These are phyloP conservation scores for Campoletis sonorensis DNA, from an alignment of 1,140 invertebrate species.

Conservation along the genomic window DNA sequence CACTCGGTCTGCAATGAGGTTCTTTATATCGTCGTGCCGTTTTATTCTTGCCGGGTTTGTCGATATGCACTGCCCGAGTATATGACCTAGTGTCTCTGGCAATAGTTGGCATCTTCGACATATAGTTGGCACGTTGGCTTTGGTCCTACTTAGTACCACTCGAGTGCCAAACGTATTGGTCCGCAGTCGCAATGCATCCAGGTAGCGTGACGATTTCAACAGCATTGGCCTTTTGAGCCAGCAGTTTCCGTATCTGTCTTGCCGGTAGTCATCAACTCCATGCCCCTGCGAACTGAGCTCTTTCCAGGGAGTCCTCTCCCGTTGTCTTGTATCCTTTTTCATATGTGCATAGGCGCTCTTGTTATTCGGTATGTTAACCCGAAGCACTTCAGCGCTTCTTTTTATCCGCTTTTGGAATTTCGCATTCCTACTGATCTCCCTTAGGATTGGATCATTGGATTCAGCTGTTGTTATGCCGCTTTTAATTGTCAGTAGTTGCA, in stretches of 20 bases:
- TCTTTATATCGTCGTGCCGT: too few relatives aligned
- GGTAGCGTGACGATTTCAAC: slow-evolving; percentile 49
- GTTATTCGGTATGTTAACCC: neutral
- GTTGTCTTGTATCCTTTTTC: neutral
- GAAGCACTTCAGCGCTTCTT: neutral
- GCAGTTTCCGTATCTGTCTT: slow-evolving; percentile 12
- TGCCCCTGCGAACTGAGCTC: slow-evolving; percentile 9
- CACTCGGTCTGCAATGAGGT: too few relatives aligned
- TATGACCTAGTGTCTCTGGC: too few relatives aligned
- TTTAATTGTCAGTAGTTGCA: too few relatives aligned
- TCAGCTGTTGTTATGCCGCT: too few relatives aligned
- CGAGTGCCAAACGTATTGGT: slow-evolving; percentile 42
- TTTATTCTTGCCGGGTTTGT: too few relatives aligned
- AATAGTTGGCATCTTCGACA: too few relatives aligned
- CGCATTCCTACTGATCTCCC: too few relatives aligned
- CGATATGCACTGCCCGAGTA: too few relatives aligned
- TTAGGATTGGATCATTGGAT: too few relatives aligned
- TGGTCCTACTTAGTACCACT: slow-evolving; percentile 25
- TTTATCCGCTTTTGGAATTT: too few relatives aligned
- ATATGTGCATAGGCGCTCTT: neutral
- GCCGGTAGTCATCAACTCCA: neutral
- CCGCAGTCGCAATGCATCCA: neutral
- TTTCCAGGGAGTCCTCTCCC: neutral
- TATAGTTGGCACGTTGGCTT: neutral
- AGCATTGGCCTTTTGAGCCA: slow-evolving; percentile 15